Evolutionary conservation across 2,797 vertebrate genomes (phyloP).

Genomic region (Anguilla marmorata): DNA sequence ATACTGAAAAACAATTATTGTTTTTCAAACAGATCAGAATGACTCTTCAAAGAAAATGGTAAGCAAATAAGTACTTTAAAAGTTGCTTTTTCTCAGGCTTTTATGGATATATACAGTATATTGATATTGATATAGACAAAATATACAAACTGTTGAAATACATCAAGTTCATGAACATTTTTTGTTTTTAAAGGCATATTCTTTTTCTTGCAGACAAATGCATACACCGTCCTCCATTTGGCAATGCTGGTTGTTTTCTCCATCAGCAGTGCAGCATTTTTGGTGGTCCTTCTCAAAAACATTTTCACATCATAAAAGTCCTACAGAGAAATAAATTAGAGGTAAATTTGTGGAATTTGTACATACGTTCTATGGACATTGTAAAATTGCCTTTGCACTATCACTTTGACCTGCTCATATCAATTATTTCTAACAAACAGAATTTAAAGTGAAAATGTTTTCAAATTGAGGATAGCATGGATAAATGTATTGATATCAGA

Average conservation of each 20-base stretch:
- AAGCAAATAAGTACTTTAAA: neutral
- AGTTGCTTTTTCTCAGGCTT: no score
- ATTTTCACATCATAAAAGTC: slow-evolving; percentile 22
- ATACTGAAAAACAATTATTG: neutral
- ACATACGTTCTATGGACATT: neutral
- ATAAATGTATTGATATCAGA: no score
- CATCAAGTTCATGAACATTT: neutral
- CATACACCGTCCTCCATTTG: neutral
- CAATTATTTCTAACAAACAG: no score
- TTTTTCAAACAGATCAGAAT: neutral
- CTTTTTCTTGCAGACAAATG: slow-evolving; percentile 33
- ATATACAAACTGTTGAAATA: neutral
- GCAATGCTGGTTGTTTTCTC: slow-evolving; percentile 39
- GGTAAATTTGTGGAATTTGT: neutral
- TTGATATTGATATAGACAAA: slow-evolving; percentile 33
- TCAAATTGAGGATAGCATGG: no score
- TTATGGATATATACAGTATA: neutral
- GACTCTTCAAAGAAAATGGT: neutral
- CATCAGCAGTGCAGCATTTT: slow-evolving; percentile 33
- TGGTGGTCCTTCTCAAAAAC: slow-evolving; percentile 33
- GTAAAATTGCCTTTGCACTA: neutral
- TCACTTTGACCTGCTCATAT: neutral
- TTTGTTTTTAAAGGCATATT: neutral
- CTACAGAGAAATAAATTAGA: neutral
- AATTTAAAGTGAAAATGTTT: no score